Base-by-base conservation (phyloP, 2,113 vertebrate species). In the Nibea albiflora region DNA sequence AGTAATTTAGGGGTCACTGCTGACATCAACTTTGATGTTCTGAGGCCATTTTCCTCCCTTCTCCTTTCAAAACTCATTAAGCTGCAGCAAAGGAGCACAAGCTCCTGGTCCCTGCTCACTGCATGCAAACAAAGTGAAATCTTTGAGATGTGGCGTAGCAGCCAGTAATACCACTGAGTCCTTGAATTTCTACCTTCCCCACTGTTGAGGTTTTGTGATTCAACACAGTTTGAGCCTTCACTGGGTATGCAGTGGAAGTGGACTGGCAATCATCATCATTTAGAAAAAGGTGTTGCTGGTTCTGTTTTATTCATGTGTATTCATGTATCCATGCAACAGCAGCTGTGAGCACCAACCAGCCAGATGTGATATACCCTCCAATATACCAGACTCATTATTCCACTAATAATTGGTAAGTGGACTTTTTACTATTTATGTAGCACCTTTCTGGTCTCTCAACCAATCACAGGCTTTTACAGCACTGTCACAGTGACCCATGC, bases 1-100 rank as follows among this genome's bases (percentile, higher is more conserved):
- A n/a, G 47, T 52, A 9, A 68, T n/a, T 35, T 10, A 68, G 49
- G 19, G 6, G 14, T 16, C 3, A 31, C 17, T 14, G 28, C 20
- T 35, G 65, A 68, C 26, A 35, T 14, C 11, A 52, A 26, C 47
- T 68, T 53, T 68, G 28, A 68, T 68, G 65, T 68, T 17, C 17
- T 19, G 17, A 52, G 47, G 19, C 47, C 6, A 22, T 50, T 68
- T 53, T 53, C 66, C 20, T 53, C 19, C 49, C 28, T 53, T 39
- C 49, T 28, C 14, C 24, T 52, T 68, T 68, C 26, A 68, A 35
- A 68, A 35, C 19, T 52, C 47, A 14, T 53, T 52, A 52, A 52
- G 26, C 31, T 35, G 5, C 35, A 28, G 19, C 50, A 31, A 28
- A 52, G 5, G 31, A 20, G 19, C 26, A 20, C 31, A 10, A 50